phyloP scores from a whole-genome alignment of 2,797 vertebrate genomes.

The Fistularia tabacaria region DNA sequence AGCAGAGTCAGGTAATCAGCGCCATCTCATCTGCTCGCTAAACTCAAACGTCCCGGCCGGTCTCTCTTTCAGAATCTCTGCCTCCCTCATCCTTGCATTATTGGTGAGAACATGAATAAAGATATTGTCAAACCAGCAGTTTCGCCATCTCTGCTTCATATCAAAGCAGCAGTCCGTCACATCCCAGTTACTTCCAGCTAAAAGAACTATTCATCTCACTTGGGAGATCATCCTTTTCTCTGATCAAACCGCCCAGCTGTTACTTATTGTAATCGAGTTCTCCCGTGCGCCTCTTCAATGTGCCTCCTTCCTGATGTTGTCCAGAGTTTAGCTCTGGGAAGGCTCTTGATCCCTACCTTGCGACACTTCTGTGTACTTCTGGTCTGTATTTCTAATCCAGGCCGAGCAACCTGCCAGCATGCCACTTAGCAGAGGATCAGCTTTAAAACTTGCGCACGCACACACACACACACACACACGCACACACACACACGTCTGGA shows the following conservation, averaged over 20 bases:
- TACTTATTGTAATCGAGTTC: constrained; percentile 10
- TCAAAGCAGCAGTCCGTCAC: neutral
- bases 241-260: constrained; percentile 8
- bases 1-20: too few species aligned
- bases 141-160: neutral
- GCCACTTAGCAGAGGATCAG: constrained; percentile 20
- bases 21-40: too few species aligned
- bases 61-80: too few species aligned
- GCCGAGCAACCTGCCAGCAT: constrained; percentile 20
- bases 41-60: too few species aligned
- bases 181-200: neutral
- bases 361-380: constrained; percentile 26
- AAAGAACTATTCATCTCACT: constrained; percentile 14
- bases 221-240: constrained; percentile 12
- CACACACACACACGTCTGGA: constrained; percentile 7
- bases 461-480: constrained; percentile 8
- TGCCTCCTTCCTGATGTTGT: neutral
- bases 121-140: too few species aligned
- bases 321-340: constrained; percentile 8
- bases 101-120: too few species aligned
- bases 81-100: too few species aligned
- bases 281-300: too few species aligned
- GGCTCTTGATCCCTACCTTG: constrained; percentile 15
- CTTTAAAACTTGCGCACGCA: constrained; percentile 6
- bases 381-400: constrained; percentile 31